These are phyloP conservation scores for Neopelma chrysocephalum DNA, from an alignment of 2,797 vertebrate genomes.

Conservation along the genomic window DNA sequence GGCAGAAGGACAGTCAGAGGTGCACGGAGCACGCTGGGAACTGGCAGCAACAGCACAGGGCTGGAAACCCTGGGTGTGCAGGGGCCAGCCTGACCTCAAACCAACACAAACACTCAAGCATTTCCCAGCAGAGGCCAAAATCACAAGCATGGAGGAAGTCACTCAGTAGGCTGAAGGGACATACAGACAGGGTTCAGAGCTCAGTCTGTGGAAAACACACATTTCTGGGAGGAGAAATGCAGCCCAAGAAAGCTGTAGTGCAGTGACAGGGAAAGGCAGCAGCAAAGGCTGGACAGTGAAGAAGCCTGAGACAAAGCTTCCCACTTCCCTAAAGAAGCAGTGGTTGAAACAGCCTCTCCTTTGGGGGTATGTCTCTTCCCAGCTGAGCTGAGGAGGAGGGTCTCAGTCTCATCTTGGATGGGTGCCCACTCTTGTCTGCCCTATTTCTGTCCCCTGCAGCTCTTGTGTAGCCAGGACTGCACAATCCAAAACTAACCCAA, in stretches of 20 bases:
- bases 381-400: background rate
- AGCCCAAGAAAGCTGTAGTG: background rate
- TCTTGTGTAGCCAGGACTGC: background rate
- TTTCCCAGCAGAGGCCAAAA: background rate
- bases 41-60: rapidly evolving
- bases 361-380: background rate
- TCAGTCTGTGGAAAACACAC: background rate
- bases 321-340: background rate
- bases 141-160: background rate
- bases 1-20: background rate
- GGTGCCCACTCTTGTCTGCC: background rate
- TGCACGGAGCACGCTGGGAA: rapidly evolving
- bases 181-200: background rate
- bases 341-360: background rate
- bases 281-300: background rate
- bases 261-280: background rate
- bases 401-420: background rate
- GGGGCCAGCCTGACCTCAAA: background rate
- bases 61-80: background rate
- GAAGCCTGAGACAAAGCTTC: background rate
- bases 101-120: background rate
- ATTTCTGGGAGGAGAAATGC: background rate
- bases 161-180: background rate
- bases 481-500: background rate
- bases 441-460: background rate